phyloP scores from a whole-genome alignment of 2,888 invertebrate genomes.

The Acronicta psi region DNA sequence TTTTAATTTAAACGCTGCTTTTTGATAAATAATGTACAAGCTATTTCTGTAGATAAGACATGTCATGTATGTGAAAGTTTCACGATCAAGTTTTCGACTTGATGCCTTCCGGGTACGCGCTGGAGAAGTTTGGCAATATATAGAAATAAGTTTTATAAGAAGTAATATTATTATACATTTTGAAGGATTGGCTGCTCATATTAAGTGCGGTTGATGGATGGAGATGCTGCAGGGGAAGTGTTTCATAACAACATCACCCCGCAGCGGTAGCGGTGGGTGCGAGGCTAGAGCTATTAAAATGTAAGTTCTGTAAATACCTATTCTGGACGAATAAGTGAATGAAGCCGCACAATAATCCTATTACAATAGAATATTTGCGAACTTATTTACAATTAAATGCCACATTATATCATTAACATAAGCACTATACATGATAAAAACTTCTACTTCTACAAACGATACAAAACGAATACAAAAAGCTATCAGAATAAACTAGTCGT shows the following conservation, averaged over 20 bases:
- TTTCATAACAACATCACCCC: too few relatives aligned
- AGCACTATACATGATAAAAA: conserved; percentile 6
- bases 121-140: conserved; percentile 10
- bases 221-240: not conserved
- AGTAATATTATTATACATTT: not conserved
- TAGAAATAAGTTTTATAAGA: conserved; percentile 18
- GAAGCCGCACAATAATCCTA: too few relatives aligned
- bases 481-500: conserved; percentile 45
- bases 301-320: too few relatives aligned
- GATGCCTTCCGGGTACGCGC: conserved; percentile 7
- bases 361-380: not conserved
- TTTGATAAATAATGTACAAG: conserved; percentile 28
- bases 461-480: conserved; percentile 34
- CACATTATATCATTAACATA: not conserved
- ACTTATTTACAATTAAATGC: not conserved
- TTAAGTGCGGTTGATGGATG: not conserved
- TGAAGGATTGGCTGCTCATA: not conserved
- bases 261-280: too few relatives aligned
- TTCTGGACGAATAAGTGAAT: too few relatives aligned
- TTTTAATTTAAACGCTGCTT: conserved; percentile 36
- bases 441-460: conserved; percentile 9
- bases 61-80: conserved; percentile 28
- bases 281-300: too few relatives aligned
- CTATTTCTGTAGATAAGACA: conserved; percentile 39
- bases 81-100: conserved; percentile 25